Percentiles rank a stretch among this genome's conserved stretches.
Evolutionary conservation across 2,888 invertebrate species (phyloP).

Genomic region (Anagyrus pseudococci): DNA sequence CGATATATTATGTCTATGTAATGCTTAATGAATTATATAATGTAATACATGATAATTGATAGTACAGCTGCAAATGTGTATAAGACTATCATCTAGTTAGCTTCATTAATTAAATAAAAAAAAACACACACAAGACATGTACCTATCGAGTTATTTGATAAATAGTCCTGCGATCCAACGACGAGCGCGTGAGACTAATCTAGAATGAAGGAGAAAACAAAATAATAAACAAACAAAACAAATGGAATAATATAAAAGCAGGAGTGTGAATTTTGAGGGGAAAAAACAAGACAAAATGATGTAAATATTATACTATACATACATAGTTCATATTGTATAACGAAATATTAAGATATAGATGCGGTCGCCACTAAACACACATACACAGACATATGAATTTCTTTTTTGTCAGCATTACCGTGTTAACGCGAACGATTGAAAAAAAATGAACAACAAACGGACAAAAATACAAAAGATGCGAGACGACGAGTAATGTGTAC

Average conservation of each 20-base stretch:
- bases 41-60: conserved; percentile 46
- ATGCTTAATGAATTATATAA: conserved; percentile 44
- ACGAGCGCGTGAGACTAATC: conserved; percentile 29
- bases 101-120: conserved; percentile 30
- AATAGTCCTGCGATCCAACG: conserved; percentile 31
- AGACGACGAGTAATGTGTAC: background rate
- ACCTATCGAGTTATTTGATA: conserved; percentile 40
- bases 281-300: conserved; percentile 24
- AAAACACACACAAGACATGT: conserved; percentile 6
- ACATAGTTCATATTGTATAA: conserved; percentile 28
- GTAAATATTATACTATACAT: conserved; percentile 33
- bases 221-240: background rate
- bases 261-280: conserved; percentile 11
- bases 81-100: conserved; percentile 44
- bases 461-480: conserved; percentile 1
- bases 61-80: conserved; percentile 42
- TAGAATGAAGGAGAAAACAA: conserved; percentile 3
- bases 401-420: conserved; percentile 20
- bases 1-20: conserved; percentile 42
- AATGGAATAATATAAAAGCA: background rate
- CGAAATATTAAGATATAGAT: conserved; percentile 21
- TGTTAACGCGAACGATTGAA: conserved; percentile 19
- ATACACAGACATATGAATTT: conserved; percentile 6
- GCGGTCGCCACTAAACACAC: conserved; percentile 17
- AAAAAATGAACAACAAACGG: background rate